Evolutionary conservation across 2,113 vertebrate genomes (phyloP), one percentile per base, ranked within the genome.

Genomic region (Sterrhoptilus dennistouni): DNA sequence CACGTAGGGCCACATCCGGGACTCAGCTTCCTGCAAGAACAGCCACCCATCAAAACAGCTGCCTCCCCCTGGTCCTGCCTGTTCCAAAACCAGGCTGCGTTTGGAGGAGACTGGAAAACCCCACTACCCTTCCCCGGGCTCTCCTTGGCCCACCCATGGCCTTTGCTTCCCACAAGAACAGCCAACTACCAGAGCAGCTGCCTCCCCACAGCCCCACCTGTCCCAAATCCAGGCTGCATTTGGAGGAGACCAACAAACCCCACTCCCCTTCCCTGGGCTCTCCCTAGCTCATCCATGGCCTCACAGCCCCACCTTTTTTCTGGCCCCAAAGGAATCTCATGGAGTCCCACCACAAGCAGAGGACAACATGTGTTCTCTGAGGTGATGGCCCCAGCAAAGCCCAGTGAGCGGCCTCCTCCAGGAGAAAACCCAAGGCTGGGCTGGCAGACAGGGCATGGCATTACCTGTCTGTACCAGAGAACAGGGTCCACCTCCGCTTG

Each of bases 381-480:
- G 40, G 42, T 22, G 38, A 74, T 1, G 6, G 45, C 23, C 20
- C 59, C 40, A 28, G n/a, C 50, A 86, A 76, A 70, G 4, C n/a
- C 25, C 2, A 0, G 45, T 3, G 17, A 72, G 60, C 4, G 0
- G 33, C 70, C 50, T 79, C 60, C 75, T 71, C 19, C 49, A 65
- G 36, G 21, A 89, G 65, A 47, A 91, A 72, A 74, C 47, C 53
- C 69, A 31, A 15, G 3, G 5, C 59, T 1, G 3, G 29, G 65
- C 71, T 59, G 29, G 53, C 47, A 0, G 5, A 42, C 45, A 1
- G 6, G 63, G 44, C 28, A 75, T 5, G 28, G n/a, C 36, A 78
- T 98, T 99, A 99, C 99, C 99, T 99, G 99, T 98, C 99, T 98
- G 97, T 99, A 99, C 99, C 99, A 99, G 95, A 99, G 98, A 60